phyloP scores from a whole-genome alignment of 1,140 invertebrate genomes.

The Arion vulgaris region DNA sequence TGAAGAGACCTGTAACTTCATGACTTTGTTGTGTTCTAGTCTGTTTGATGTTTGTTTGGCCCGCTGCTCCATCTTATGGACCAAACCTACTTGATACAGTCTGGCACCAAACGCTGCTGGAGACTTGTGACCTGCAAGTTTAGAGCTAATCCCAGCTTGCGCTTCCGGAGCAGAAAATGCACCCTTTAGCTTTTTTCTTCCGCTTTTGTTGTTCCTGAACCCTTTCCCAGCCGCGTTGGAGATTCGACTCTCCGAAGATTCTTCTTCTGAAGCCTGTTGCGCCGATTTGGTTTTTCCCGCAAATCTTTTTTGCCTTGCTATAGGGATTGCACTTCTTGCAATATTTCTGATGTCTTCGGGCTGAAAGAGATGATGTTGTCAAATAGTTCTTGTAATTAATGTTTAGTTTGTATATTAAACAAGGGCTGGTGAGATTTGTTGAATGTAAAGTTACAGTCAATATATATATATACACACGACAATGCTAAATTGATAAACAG shows the following conservation, averaged over 20 bases:
- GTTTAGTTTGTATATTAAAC: too few relatives aligned
- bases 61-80: constrained; percentile 23
- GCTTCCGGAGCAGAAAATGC: background rate
- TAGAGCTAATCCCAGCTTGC: background rate
- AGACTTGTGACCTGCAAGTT: constrained; percentile 21
- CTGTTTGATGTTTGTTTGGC: constrained; percentile 2
- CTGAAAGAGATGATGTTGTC: background rate
- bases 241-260: background rate
- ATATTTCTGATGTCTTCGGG: constrained; percentile 10
- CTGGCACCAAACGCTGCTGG: constrained; percentile 15
- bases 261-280: background rate
- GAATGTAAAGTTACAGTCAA: too few relatives aligned
- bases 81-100: constrained; percentile 30
- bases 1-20: constrained; percentile 30
- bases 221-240: background rate
- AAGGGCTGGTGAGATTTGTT: too few relatives aligned
- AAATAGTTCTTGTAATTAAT: too few relatives aligned
- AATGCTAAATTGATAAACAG: too few relatives aligned
- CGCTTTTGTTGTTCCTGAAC: background rate
- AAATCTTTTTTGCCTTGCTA: constrained; percentile 12
- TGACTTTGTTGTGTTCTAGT: constrained; percentile 16
- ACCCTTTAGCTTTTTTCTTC: background rate
- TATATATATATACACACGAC: too few relatives aligned
- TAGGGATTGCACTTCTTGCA: background rate
- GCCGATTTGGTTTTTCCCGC: constrained; percentile 8